Evolutionary conservation across 2,888 invertebrate genomes (phyloP), one percentile per base, ranked within the genome.

Genomic region (Chloroclystis v-ata): DNA sequence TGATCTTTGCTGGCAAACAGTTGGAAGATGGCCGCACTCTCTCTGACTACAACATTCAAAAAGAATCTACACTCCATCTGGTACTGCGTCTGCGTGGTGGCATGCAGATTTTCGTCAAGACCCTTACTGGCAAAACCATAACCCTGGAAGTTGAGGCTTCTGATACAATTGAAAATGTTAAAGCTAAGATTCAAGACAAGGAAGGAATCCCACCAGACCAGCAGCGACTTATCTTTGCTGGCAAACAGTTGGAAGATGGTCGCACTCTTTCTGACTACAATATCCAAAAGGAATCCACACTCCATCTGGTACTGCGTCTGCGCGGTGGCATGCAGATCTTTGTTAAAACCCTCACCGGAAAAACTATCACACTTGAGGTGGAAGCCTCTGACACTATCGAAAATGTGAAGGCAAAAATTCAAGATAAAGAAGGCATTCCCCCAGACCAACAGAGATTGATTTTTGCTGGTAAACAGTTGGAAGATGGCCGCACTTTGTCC

Each of bases 1-100:
- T 79, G 0, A 79, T 79, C 49, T 79, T 79, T 1, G 79, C 79
- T 4, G 72, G 82, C 0, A 82, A 82, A 10, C 82, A 82, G 13
- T 16, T 82, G 0, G 82, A 82, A 42, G 82, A 82, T 59, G 82
- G 82, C 0, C 78, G 82, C 26, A 82, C 82, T 0, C 57, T 82
- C 0, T 82, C 82, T 0, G 82, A 82, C 40, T 82, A 82, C 32
- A 82, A 82, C 8, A 82, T 82, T 4, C 82, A 82, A 4, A 82
- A 82, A 1, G 82, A 82, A 16, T 82, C 82, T 0, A 82, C 82
- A 0, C 68, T 82, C 0, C 82, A 82, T 4, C 32, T 83, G 3
- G 82, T 83, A 0, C 9, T 83, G 0, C 78, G 82, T 67, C 75
- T 82, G 0, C 67, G 79, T 14, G 79, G 79, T 41, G 79, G 79